Evolutionary conservation across 2,797 vertebrate species (phyloP).

Genomic region (Bufotes viridis): DNA sequence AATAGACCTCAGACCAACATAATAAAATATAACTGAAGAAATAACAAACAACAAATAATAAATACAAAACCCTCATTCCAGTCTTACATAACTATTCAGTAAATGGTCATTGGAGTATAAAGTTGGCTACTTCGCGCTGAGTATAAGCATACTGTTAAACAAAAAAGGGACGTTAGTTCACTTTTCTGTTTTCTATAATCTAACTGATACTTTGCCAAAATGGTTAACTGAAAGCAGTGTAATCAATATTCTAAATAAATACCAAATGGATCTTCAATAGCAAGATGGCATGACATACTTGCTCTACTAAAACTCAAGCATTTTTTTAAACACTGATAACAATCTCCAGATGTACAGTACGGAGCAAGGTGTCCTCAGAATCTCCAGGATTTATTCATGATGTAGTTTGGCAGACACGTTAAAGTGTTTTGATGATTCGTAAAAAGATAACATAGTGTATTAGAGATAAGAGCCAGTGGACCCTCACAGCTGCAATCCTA

Average conservation of each 20-base stretch:
- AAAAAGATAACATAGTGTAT: not conserved
- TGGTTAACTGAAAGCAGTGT: conserved; percentile 7
- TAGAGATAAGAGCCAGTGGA: not conserved
- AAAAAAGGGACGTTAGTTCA: not conserved
- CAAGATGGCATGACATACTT: conserved; percentile 1
- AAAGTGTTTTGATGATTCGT: conserved; percentile 20
- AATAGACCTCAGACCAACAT: too few species aligned
- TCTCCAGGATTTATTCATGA: conserved; percentile 30
- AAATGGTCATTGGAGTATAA: not conserved
- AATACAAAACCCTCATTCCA: too few species aligned
- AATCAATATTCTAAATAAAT: conserved; percentile 8
- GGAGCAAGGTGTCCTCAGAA: conserved; percentile 35
- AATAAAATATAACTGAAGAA: too few species aligned
- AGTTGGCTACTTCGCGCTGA: not conserved
- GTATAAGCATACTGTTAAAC: not conserved
- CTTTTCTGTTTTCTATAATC: not conserved
- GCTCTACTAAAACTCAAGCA: not conserved
- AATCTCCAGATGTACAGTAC: conserved; percentile 9
- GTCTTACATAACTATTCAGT: too few species aligned
- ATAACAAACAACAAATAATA: too few species aligned
- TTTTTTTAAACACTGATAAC: conserved; percentile 10
- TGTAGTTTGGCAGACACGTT: not conserved
- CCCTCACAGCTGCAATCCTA: too few species aligned
- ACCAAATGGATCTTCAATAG: conserved; percentile 25
- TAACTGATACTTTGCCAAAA: conserved; percentile 11